Conservation (phyloP, 2,113 vertebrate species). For the Oryzias woworae region DNA sequence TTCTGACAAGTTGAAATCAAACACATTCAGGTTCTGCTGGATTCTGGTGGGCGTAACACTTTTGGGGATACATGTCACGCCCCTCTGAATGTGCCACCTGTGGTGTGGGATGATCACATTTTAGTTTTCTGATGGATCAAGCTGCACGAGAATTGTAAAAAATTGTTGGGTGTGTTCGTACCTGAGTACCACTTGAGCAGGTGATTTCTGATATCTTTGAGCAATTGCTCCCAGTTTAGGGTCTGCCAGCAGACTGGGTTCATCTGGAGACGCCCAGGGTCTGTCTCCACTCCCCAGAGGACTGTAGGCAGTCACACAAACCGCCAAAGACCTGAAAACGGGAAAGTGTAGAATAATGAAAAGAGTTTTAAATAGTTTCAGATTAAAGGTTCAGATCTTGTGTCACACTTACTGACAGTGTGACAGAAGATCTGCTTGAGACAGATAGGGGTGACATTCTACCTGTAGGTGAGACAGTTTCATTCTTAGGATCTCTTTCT, state of each 20-base stretch:
- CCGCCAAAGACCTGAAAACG: conserved; percentile 49
- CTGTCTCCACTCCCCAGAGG: conserved; percentile 77
- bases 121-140: neutral
- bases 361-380: too few relatives aligned
- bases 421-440: conserved; percentile 67
- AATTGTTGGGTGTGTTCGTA: conserved; percentile 3
- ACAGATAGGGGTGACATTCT: conserved; percentile 77
- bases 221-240: conserved; percentile 55
- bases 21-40: conserved; percentile 75
- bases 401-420: conserved; percentile 65
- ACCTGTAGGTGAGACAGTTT: conserved; percentile 52
- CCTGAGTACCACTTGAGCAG: conserved; percentile 77
- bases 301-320: conserved; percentile 77
- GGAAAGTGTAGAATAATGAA: too few relatives aligned
- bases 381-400: neutral
- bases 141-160: neutral
- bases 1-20: conserved; percentile 72
- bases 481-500: neutral
- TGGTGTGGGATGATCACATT: neutral
- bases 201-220: conserved; percentile 58
- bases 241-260: conserved; percentile 70
- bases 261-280: conserved; percentile 71
- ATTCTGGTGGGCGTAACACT: conserved; percentile 76
- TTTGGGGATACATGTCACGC: conserved; percentile 75
- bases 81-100: conserved; percentile 79